phyloP scores from a whole-genome alignment of 2,888 invertebrate genomes.

The Drosophila mimetica region DNA sequence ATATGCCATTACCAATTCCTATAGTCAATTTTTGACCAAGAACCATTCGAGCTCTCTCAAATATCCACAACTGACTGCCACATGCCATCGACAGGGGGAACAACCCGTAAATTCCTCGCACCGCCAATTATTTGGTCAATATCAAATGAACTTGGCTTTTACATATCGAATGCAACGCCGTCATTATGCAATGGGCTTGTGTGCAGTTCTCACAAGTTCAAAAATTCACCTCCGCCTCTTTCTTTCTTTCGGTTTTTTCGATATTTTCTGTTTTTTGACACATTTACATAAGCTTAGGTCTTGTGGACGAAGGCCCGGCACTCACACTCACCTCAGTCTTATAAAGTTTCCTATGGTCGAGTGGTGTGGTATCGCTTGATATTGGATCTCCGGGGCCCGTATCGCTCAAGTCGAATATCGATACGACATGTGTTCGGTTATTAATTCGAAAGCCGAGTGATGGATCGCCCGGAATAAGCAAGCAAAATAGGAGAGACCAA shows the following conservation, averaged over 20 bases:
- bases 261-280: slow-evolving; percentile 17
- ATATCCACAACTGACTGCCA: slow-evolving; percentile 27
- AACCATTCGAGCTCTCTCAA: slow-evolving; percentile 16
- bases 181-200: slow-evolving; percentile 59
- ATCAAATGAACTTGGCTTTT: slow-evolving; percentile 42
- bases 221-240: slow-evolving; percentile 7
- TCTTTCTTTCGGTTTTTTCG: slow-evolving; percentile 1
- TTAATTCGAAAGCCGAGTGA: slow-evolving; percentile 72
- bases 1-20: slow-evolving; percentile 32
- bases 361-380: slow-evolving; percentile 58
- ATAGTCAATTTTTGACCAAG: slow-evolving; percentile 11
- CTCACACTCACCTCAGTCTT: slow-evolving; percentile 84
- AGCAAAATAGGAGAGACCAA: slow-evolving; percentile 52
- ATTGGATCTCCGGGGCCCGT: slow-evolving; percentile 41
- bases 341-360: slow-evolving; percentile 81
- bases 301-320: slow-evolving; percentile 38
- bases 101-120: slow-evolving; percentile 13
- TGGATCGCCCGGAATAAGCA: slow-evolving; percentile 59
- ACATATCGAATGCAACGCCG: slow-evolving; percentile 50
- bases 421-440: slow-evolving; percentile 53
- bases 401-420: slow-evolving; percentile 38
- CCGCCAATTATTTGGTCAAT: slow-evolving; percentile 41
- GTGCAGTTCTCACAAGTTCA: slow-evolving; percentile 57
- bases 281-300: slow-evolving; percentile 69
- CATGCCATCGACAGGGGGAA: slow-evolving; percentile 38